Conservation (phyloP, 53 echinoderm and acorn worm genomes). For the Stichopus horrens region DNA sequence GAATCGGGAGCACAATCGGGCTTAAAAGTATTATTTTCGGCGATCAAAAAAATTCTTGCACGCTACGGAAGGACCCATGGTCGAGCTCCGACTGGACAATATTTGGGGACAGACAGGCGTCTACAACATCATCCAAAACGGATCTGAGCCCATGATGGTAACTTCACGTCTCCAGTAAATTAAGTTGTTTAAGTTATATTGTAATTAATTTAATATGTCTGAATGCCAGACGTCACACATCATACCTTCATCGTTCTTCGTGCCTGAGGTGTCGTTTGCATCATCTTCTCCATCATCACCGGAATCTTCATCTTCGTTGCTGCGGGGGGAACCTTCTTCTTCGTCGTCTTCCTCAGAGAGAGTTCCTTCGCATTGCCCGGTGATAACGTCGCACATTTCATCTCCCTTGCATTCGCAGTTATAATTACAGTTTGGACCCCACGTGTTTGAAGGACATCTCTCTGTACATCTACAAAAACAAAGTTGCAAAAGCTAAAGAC, state of each 20-base stretch:
- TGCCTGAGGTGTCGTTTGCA: background rate
- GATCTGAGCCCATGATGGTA: too few species aligned
- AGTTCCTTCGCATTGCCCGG: background rate
- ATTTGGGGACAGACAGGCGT: too few species aligned
- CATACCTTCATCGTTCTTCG: background rate
- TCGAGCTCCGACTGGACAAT: too few species aligned
- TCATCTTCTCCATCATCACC: background rate
- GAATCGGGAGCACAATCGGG: too few species aligned
- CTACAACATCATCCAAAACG: too few species aligned
- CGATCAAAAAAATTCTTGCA: too few species aligned
- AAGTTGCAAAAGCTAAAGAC: background rate
- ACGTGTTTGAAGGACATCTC: background rate
- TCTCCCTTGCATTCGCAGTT: background rate
- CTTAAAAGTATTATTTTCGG: too few species aligned
- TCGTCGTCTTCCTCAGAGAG: background rate
- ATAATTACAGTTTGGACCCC: background rate
- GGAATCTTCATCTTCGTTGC: background rate
- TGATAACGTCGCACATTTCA: conserved; percentile 2
- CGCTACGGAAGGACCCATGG: too few species aligned
- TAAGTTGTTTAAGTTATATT: background rate
- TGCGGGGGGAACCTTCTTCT: background rate
- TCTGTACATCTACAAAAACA: background rate
- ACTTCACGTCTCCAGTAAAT: background rate
- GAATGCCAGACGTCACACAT: background rate
- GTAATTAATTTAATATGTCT: background rate